These are phyloP conservation scores for Tenrec ecaudatus DNA, from an alignment of 2,113 vertebrate genomes.

Conservation along the genomic window DNA sequence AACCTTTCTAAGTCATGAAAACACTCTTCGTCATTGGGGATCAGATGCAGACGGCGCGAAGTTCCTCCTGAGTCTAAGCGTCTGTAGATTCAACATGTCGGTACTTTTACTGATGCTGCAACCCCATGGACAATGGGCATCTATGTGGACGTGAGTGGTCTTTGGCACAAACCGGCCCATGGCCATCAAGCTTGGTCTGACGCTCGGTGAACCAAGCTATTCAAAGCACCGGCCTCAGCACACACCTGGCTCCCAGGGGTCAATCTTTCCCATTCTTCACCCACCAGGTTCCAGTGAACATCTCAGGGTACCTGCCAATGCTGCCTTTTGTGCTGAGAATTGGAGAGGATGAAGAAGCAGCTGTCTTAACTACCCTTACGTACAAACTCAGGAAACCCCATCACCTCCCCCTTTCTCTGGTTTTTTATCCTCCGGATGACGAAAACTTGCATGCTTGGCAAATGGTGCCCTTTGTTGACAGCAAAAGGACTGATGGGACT, in stretches of 20 bases:
- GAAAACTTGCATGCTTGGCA: background rate
- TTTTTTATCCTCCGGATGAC: background rate
- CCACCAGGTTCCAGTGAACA: background rate
- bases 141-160: background rate
- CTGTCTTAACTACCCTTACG: background rate
- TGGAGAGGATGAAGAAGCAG: background rate
- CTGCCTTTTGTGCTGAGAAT: background rate
- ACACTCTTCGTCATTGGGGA: background rate
- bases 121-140: background rate
- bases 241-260: background rate
- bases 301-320: too few relatives aligned
- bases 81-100: background rate
- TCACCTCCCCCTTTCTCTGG: background rate
- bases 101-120: constrained; percentile 12
- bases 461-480: background rate
- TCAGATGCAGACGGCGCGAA: background rate
- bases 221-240: background rate
- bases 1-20: background rate
- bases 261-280: background rate
- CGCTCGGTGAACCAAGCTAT: too few relatives aligned
- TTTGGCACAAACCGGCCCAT: background rate
- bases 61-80: background rate
- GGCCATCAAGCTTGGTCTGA: background rate
- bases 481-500: background rate
- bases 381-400: background rate